Evolutionary conservation across 1,140 invertebrate species (phyloP).

Genomic region (Agraylea sexmaculata): DNA sequence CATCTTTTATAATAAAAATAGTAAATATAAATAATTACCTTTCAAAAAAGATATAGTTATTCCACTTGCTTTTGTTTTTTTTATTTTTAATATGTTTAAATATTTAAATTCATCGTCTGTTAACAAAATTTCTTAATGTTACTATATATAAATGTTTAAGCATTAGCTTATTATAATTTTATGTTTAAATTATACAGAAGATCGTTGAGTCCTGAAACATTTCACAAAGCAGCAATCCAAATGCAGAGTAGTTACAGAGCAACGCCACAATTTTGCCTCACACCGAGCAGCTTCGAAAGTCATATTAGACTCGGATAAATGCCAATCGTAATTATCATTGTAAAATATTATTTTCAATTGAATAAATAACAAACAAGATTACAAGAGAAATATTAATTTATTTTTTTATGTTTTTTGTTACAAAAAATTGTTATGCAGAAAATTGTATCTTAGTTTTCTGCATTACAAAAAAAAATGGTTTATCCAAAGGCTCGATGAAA

Average conservation of each 20-base stretch:
- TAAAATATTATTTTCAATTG: slow-evolving; percentile 8
- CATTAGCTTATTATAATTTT: not conserved
- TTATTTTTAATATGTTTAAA: no score
- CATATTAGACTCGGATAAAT: slow-evolving; percentile 14
- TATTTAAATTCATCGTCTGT: not conserved
- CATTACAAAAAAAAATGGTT: no score
- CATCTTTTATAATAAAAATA: no score
- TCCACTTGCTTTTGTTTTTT: no score
- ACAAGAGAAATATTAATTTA: slow-evolving; percentile 8
- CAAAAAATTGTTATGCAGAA: no score
- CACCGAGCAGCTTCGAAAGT: slow-evolving; percentile 15
- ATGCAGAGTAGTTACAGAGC: slow-evolving; percentile 6
- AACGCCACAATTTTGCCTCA: slow-evolving; percentile 10
- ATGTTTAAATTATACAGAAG: slow-evolving; percentile 6
- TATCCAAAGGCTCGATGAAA: no score
- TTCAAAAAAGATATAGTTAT: no score
- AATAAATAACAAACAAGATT: slow-evolving; percentile 8
- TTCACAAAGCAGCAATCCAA: slow-evolving; percentile 8
- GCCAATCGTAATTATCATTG: not conserved
- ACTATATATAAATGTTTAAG: slow-evolving; percentile 3
- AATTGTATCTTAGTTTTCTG: no score
- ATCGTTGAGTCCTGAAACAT: slow-evolving; percentile 16
- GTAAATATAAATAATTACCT: no score
- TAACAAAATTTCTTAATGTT: not conserved
- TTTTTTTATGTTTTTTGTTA: no score